Evolutionary conservation across 2,113 vertebrate genomes (phyloP), one percentile per base, ranked within the genome.

Genomic region (Eudyptes chrysolophus): DNA sequence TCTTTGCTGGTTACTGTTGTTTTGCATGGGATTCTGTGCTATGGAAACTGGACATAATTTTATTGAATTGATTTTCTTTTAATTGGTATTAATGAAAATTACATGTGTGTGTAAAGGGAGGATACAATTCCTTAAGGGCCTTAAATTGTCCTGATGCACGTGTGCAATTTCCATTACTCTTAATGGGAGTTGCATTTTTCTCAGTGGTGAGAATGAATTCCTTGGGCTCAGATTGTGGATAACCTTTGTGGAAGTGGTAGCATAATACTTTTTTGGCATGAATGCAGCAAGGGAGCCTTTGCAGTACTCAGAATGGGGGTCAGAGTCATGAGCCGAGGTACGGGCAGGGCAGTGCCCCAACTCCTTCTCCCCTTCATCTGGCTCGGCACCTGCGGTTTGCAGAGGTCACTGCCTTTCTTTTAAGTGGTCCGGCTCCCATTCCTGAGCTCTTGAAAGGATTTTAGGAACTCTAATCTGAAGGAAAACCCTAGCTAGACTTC

Each of bases 11-110:
- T 83, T 94, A 29, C 64, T 78, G 38, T 90, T 97, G 61, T 92
- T 96, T 97, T 96, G 49, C 61, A 77, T 86, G 49, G 68, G 64
- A 81, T 94, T 94, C 83, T 92, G 79, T 92, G 72, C 72, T 94
- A 61, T 84, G 92, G 90, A 86, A 96, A 94, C 96, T 93, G 76
- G 77, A 89, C 51, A 20, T 92, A 72, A 95, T 95, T 95, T 84
- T 84, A 69, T 84, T 93, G 92, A 92, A 95, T 75, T 97, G 62
- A 97, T 95, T 87, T 91, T 94, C 52, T 82, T 90, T 95, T 95
- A 95, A 92, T 94, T 97, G 95, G 79, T 95, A 95, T 95, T 97
- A 97, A 97, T 97, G 92, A 96, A 97, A 96, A 93, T 89, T 97
- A 82, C 92, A 90, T 92, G 38, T 97, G 95, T 94, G 58, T 34